These are phyloP conservation scores for Poecilia picta DNA, from an alignment of 2,797 vertebrate species.

Conservation along the genomic window DNA sequence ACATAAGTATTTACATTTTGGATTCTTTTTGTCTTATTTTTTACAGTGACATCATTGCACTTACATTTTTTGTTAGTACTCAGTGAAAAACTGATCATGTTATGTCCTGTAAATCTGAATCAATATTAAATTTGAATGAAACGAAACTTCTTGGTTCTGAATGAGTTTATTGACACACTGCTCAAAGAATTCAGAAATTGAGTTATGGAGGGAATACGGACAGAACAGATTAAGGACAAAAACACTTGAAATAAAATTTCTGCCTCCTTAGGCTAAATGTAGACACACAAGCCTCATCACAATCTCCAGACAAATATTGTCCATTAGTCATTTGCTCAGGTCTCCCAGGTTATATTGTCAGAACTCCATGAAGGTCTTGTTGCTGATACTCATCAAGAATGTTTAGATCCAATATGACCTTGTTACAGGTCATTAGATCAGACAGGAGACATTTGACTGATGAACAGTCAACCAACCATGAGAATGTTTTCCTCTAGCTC, in stretches of 20 bases:
- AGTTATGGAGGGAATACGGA: not conserved
- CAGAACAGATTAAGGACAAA: not conserved
- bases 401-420: not conserved
- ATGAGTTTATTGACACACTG: not conserved
- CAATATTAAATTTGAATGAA: not conserved
- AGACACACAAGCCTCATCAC: not conserved
- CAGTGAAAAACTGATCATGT: not conserved
- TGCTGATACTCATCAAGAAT: not conserved
- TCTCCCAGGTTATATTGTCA: not conserved
- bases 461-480: not conserved
- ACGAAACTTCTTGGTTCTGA: not conserved
- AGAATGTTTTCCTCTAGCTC: not conserved
- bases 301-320: not conserved
- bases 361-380: not conserved
- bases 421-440: too few relatives aligned
- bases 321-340: not conserved
- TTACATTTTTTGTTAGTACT: not conserved
- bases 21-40: not conserved
- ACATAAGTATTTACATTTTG: not conserved
- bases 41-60: not conserved
- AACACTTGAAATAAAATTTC: not conserved
- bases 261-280: not conserved
- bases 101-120: not conserved
- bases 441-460: not conserved
- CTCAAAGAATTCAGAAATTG: not conserved